Percentiles rank a stretch among this genome's conserved stretches.
phyloP scores from a whole-genome alignment of 2,797 vertebrate genomes.

The Xiphophorus birchmanni region DNA sequence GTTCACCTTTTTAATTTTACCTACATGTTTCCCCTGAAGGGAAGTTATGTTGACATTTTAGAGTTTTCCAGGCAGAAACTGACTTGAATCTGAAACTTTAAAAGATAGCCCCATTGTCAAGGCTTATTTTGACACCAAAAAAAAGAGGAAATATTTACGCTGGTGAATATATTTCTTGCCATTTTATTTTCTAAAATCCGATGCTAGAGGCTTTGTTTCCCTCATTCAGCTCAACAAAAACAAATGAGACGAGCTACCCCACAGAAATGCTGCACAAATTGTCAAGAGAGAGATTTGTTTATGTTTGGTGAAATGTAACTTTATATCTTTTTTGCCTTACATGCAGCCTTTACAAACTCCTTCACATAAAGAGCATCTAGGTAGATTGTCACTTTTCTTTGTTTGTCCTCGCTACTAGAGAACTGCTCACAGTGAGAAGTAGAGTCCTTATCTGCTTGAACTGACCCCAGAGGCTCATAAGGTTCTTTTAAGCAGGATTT shows the following conservation, averaged over 20 bases:
- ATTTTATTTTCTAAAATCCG: neutral
- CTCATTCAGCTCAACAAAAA: neutral
- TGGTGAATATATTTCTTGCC: neutral
- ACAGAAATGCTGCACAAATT: neutral
- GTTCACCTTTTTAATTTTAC: neutral
- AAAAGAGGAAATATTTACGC: neutral
- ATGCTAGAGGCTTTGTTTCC: neutral
- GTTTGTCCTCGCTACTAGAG: constrained; percentile 59
- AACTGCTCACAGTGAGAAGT: constrained; percentile 47
- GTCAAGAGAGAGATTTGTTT: neutral
- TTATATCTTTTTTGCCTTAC: constrained; percentile 50
- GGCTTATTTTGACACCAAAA: neutral
- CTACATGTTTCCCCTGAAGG: neutral
- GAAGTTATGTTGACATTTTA: neutral
- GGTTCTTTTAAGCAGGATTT: constrained; percentile 73
- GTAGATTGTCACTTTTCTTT: constrained; percentile 32
- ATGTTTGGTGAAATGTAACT: constrained; percentile 70
- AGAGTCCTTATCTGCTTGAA: constrained; percentile 48
- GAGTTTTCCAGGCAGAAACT: neutral
- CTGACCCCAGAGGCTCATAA: constrained; percentile 67
- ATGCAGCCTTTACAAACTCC: constrained; percentile 63
- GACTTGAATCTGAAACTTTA: neutral
- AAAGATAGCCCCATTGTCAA: neutral
- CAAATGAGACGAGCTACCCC: neutral
- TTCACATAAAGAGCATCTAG: constrained; percentile 51